A percentile compares a stretch with the other conserved stretches of the same genome.
These are phyloP conservation scores for Nymphalis urticae DNA, from an alignment of 2,888 invertebrate genomes.

Conservation along the genomic window DNA sequence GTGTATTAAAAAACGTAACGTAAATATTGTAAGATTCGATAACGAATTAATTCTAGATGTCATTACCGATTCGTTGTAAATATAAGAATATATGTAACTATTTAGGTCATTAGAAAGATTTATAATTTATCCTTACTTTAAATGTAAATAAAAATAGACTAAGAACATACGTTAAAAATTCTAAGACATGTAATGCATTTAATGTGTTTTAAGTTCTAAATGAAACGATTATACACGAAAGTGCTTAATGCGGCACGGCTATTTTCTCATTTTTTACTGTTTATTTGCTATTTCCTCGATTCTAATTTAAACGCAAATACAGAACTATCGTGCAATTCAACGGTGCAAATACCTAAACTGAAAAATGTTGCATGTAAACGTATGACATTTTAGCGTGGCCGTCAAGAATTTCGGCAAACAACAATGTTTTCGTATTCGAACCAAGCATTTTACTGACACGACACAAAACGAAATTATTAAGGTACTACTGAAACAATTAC, in stretches of 20 bases:
- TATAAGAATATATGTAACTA: no score
- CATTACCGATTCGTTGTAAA: no score
- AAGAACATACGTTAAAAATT: no score
- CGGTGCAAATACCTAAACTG: constrained; percentile 1
- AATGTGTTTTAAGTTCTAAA: background rate
- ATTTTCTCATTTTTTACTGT: background rate
- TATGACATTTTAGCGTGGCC: constrained; percentile 4
- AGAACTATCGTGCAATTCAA: background rate
- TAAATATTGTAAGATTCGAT: no score
- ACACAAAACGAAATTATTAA: no score
- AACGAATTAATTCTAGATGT: no score
- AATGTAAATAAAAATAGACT: no score
- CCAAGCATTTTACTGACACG: constrained; percentile 9
- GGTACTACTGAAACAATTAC: no score
- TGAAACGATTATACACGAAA: constrained; percentile 4
- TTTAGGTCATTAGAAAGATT: no score
- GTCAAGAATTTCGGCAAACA: constrained; percentile 8
- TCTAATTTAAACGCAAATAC: constrained; percentile 3
- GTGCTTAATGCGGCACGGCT: background rate
- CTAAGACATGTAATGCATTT: background rate
- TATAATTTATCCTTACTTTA: no score
- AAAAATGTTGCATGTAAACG: background rate
- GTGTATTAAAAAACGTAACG: no score
- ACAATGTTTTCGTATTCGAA: background rate
- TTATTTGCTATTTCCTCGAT: background rate